Base-by-base conservation (phyloP, 2,113 vertebrate species). In the Otocyon megalotis region DNA sequence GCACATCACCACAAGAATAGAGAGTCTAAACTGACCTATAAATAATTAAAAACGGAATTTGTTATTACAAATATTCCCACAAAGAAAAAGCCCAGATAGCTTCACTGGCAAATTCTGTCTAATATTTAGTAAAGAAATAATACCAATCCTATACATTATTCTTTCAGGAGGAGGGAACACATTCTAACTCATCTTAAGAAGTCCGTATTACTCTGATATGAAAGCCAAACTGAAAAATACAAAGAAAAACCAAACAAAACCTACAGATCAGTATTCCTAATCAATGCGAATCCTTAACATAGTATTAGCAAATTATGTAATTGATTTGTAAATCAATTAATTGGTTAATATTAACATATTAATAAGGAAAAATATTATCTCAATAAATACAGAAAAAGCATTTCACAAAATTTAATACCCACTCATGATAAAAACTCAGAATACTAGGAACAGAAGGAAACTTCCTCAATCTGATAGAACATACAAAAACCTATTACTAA, bases 341-440 rank as follows among this genome's bases (percentile, higher is more conserved):
- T n/a, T 89, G 71, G 48, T n/a, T 63, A 71, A 81, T 80, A 48
- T 16, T 16, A 37, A 60, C 71, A 77, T 53, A 74, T 30, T 37
- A 37, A 67, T 10, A 62, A 76, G 30, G 81, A 91, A 91, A 65
- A 24, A 13, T 20, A 77, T 79, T 35, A 82, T 62, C 43, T 94
- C 56, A 56, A 37, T 8, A 63, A n/a, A 85, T 28, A 86, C 28
- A 92, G 22, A 69, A 88, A 94, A 92, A 63, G 13, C 37, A 92
- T 81, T 43, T 88, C 58, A 88, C 50, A 83, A 88, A 96, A 88
- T 65, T 93, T 76, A 67, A 93, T 50, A 76, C 2, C n/a, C 9
- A 65, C 24, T 81, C 63, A 90, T 94, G 81, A 74, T 90, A 80
- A 93, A 86, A 82, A 67, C 28, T 76, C 77, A 92, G 69, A 5